These are phyloP conservation scores for Hydrophis major DNA, from an alignment of 2,797 vertebrate species.

Conservation along the genomic window DNA sequence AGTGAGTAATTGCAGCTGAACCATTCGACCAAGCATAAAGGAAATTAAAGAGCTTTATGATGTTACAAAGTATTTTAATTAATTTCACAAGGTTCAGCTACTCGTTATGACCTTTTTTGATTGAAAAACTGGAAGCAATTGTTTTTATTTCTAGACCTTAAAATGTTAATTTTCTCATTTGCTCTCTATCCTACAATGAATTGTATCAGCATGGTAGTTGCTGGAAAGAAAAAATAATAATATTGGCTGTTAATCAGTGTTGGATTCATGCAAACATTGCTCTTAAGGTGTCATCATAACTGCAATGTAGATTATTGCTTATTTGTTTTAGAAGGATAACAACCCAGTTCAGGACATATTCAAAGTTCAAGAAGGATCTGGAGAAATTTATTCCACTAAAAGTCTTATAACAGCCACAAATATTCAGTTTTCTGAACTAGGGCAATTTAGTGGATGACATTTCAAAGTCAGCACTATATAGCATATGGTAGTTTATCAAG, in stretches of 20 bases:
- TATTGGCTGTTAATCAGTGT: not conserved
- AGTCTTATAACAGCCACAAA: not conserved
- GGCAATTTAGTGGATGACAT: not conserved
- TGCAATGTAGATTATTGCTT: not conserved
- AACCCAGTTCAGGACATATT: not conserved
- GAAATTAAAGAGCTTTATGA: not conserved
- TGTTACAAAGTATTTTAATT: not conserved
- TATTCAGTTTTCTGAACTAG: not conserved
- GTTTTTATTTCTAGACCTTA: not conserved
- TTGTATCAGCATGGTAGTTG: not conserved
- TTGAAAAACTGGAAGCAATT: not conserved
- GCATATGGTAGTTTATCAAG: not conserved
- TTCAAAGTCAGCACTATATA: not conserved
- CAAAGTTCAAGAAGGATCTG: not conserved
- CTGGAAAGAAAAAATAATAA: not conserved
- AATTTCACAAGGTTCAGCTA: not conserved
- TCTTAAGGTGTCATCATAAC: not conserved
- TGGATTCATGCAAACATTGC: too few species aligned
- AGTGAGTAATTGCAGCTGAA: conserved; percentile 28
- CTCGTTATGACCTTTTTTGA: not conserved
- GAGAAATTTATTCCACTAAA: not conserved
- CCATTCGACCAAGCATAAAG: conserved; percentile 1
- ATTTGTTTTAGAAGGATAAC: not conserved
- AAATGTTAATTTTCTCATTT: not conserved
- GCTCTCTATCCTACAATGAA: not conserved